These are phyloP conservation scores for Halcyon badia DNA, from an alignment of 2,797 vertebrate genomes.

Conservation along the genomic window DNA sequence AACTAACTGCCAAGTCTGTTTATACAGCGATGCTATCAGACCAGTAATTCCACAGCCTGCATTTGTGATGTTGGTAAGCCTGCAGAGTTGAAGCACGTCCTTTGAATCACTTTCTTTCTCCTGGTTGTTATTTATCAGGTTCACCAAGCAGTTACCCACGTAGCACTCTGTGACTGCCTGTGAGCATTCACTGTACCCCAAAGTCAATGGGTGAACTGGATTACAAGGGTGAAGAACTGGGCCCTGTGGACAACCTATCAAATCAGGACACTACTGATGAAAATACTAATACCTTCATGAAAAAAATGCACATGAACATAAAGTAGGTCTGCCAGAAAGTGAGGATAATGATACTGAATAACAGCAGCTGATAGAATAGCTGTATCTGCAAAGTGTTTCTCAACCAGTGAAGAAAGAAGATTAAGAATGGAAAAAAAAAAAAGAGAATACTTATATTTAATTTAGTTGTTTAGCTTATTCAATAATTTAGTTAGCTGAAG, in stretches of 20 bases:
- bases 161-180: not conserved
- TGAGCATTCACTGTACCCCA: not conserved
- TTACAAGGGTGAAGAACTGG: not conserved
- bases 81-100: not conserved
- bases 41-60: not conserved
- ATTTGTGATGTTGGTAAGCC: not conserved
- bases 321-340: not conserved
- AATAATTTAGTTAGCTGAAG: not conserved
- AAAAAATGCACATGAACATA: not conserved
- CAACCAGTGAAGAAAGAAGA: not conserved
- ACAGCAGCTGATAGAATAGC: not conserved
- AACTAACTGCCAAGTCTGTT: not conserved
- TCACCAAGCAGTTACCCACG: not conserved
- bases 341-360: not conserved
- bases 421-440: not conserved
- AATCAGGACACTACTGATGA: not conserved
- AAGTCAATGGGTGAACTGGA: not conserved
- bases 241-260: not conserved
- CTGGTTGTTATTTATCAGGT: not conserved
- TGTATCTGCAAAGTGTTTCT: not conserved
- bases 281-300: not conserved
- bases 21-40: not conserved
- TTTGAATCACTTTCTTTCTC: not conserved
- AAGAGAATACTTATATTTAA: not conserved
- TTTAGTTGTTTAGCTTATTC: not conserved